A percentile compares a stretch with the other conserved stretches of the same genome.
These are phyloP conservation scores for Lagenorhynchus albirostris DNA, from an alignment of 2,113 vertebrate genomes.

Conservation along the genomic window DNA sequence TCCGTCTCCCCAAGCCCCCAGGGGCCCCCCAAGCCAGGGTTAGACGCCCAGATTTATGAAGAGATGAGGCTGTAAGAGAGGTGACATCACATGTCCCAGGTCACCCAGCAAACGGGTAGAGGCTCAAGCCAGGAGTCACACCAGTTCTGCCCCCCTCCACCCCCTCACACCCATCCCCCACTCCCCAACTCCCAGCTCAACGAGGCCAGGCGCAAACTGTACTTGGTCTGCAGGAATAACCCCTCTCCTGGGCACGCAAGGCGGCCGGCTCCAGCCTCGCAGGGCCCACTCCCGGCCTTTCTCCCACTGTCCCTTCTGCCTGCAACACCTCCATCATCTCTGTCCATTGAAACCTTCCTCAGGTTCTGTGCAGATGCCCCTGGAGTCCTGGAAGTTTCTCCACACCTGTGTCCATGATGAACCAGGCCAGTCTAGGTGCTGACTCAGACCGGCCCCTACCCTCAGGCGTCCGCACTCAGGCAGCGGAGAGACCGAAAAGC, in stretches of 20 bases:
- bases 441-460: neutral
- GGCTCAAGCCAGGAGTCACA: neutral
- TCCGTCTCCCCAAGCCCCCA: neutral
- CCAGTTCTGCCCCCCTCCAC: neutral
- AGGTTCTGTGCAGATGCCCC: neutral
- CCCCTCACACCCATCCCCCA: neutral
- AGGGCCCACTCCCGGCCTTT: too few relatives aligned
- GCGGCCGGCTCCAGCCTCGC: rapidly evolving
- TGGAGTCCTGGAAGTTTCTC: neutral
- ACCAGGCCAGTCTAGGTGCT: neutral
- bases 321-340: neutral
- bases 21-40: too few relatives aligned
- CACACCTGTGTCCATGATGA: neutral
- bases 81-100: neutral
- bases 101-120: neutral
- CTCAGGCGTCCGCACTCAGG: too few relatives aligned
- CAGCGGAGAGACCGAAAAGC: neutral
- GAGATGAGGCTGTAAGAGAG: neutral
- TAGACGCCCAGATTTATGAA: neutral
- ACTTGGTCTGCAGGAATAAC: neutral
- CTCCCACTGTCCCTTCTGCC: neutral
- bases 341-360: neutral
- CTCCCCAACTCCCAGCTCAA: neutral
- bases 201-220: neutral
- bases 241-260: neutral